phyloP scores from a whole-genome alignment of 1,140 invertebrate genomes.

The Drosophila kanapiae region DNA sequence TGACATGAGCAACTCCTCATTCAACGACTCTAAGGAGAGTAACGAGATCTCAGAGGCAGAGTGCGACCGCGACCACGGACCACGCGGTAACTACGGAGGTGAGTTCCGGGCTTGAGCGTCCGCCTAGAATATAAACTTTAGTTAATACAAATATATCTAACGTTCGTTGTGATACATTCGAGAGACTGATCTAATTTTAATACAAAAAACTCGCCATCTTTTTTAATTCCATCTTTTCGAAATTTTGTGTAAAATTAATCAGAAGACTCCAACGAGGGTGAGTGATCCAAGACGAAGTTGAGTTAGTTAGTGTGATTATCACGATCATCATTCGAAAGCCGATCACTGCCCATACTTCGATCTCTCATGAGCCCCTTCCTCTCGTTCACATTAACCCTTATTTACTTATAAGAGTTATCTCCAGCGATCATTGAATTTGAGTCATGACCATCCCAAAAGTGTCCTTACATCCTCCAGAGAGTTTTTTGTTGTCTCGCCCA shows the following conservation, averaged over 20 bases:
- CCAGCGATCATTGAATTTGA: conserved; percentile 11
- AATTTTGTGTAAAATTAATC: conserved; percentile 64
- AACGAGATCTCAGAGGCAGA: conserved; percentile 97
- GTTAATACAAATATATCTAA: conserved; percentile 8
- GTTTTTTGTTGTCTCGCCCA: conserved; percentile 22
- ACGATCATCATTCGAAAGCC: conserved; percentile 26
- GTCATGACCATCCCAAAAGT: conserved; percentile 18
- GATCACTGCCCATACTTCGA: conserved; percentile 48
- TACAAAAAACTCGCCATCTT: conserved; percentile 48
- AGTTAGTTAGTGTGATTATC: conserved; percentile 44
- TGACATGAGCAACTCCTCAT: conserved; percentile 90
- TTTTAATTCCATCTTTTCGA: conserved; percentile 58
- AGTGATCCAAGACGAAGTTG: conserved; percentile 68
- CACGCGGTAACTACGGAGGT: conserved; percentile 91
- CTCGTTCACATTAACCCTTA: conserved; percentile 19
- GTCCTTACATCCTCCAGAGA: neutral
- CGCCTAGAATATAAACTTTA: neutral
- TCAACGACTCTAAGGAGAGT: conserved; percentile 96
- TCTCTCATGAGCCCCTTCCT: conserved; percentile 20
- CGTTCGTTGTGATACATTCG: conserved; percentile 36
- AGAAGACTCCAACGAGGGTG: conserved; percentile 85
- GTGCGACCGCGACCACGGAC: conserved; percentile 93
- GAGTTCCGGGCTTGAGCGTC: conserved; percentile 78
- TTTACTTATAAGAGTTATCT: conserved; percentile 6
- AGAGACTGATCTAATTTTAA: conserved; percentile 53